A percentile compares a stretch with the other conserved stretches of the same genome.
phyloP scores from a whole-genome alignment of 2,797 vertebrate genomes.

The Malurus leucopterus region DNA sequence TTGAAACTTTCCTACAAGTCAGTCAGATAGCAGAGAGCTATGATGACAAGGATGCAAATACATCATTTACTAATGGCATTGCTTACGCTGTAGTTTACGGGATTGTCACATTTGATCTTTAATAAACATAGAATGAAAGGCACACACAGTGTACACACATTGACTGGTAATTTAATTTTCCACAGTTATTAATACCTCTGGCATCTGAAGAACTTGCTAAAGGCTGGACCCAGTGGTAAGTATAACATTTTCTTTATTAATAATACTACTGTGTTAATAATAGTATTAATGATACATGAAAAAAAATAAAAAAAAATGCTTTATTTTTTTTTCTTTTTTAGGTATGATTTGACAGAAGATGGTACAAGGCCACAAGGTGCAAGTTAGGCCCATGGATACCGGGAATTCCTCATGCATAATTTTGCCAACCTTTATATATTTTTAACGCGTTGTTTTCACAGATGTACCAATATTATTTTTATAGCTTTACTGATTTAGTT shows the following conservation, averaged over 20 bases:
- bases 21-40: not conserved
- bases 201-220: conserved; percentile 85
- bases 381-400: conserved; percentile 61
- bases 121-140: not conserved
- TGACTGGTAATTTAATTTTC: conserved; percentile 1
- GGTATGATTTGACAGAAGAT: conserved; percentile 92
- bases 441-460: conserved; percentile 36
- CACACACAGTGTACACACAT: not conserved
- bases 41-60: not conserved
- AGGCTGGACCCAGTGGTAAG: conserved; percentile 92
- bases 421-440: conserved; percentile 51
- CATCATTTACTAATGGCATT: not conserved
- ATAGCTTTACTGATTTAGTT: conserved; percentile 70
- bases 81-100: not conserved
- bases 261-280: not conserved
- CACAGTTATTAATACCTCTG: conserved; percentile 85
- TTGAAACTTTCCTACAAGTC: not conserved
- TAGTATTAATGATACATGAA: not conserved
- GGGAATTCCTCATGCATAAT: not conserved
- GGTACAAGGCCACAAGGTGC: conserved; percentile 72
- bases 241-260: not conserved
- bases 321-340: conserved; percentile 45
- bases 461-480: conserved; percentile 73
- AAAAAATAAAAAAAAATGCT: not conserved
- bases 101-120: not conserved